Conservation (phyloP, 2,888 invertebrate genomes). For the Agrochola litura region DNA sequence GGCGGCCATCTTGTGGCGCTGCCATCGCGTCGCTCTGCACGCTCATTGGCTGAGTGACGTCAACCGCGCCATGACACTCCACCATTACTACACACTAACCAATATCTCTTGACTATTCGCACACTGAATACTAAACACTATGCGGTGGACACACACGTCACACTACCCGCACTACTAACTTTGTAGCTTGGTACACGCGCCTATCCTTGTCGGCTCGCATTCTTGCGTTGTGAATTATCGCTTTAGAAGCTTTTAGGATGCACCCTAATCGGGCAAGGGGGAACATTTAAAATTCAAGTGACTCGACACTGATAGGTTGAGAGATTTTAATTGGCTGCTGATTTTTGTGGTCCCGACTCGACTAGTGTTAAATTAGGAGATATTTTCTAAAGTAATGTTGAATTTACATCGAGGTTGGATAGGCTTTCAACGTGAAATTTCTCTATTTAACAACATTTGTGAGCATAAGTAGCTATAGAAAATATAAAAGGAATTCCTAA, state of each 20-base stretch:
- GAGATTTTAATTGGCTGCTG: slow-evolving; percentile 87
- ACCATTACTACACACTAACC: slow-evolving; percentile 84
- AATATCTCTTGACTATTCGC: slow-evolving; percentile 67
- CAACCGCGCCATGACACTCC: slow-evolving; percentile 88
- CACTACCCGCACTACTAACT: slow-evolving; percentile 61
- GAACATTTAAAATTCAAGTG: slow-evolving; percentile 86
- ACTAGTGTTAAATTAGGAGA: slow-evolving; percentile 62
- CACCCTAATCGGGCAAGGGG: slow-evolving; percentile 87
- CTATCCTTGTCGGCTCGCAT: slow-evolving; percentile 87
- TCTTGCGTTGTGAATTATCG: slow-evolving; percentile 87
- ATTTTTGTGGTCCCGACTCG: slow-evolving; percentile 76
- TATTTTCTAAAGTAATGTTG: slow-evolving; percentile 50
- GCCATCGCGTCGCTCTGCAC: slow-evolving; percentile 82
- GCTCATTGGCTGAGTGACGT: slow-evolving; percentile 90
- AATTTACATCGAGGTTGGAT: slow-evolving; percentile 56
- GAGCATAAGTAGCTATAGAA: slow-evolving; percentile 19
- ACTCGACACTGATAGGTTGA: slow-evolving; percentile 83
- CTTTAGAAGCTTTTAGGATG: slow-evolving; percentile 89
- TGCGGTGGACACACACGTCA: slow-evolving; percentile 55
- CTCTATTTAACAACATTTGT: slow-evolving; percentile 34
- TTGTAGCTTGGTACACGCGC: slow-evolving; percentile 79
- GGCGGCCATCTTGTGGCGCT: slow-evolving; percentile 90
- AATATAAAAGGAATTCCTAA: slow-evolving; percentile 52
- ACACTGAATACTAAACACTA: slow-evolving; percentile 74
- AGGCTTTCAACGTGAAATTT: slow-evolving; percentile 54